A percentile compares a stretch with the other conserved stretches of the same genome.
Evolutionary conservation across 2,888 invertebrate genomes (phyloP).

Genomic region (Lymantria dispar): DNA sequence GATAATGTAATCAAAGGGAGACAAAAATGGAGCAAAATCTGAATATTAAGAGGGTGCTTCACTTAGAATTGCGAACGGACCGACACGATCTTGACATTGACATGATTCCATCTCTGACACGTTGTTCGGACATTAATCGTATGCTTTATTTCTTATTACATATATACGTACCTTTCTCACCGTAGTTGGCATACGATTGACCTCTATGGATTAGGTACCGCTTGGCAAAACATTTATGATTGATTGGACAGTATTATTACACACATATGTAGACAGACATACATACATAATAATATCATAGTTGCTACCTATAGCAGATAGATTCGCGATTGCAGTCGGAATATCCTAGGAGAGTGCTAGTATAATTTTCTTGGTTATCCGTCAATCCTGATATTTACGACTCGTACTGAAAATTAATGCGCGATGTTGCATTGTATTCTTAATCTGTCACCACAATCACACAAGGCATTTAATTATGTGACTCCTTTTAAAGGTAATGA

Average conservation of each 20-base stretch:
- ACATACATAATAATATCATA: not conserved
- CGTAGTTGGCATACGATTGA: slow-evolving; percentile 38
- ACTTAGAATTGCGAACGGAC: slow-evolving; percentile 9
- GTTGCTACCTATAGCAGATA: no score
- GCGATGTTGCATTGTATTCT: no score
- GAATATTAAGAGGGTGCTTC: slow-evolving; percentile 1
- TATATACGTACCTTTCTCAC: slow-evolving; percentile 29
- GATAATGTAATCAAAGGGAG: slow-evolving; percentile 1
- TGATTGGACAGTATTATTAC: not conserved
- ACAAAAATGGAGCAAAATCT: slow-evolving; percentile 3
- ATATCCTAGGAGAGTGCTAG: no score
- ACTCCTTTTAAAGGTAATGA: no score
- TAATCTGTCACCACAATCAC: no score
- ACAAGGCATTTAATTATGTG: no score
- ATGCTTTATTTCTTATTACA: slow-evolving; percentile 30
- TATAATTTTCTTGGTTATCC: no score
- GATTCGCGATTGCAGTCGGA: no score
- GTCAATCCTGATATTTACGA: no score
- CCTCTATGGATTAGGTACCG: slow-evolving; percentile 23
- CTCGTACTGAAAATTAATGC: no score
- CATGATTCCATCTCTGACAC: slow-evolving; percentile 40
- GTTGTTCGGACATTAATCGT: slow-evolving; percentile 30
- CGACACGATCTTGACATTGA: slow-evolving; percentile 52
- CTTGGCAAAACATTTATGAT: slow-evolving; percentile 4
- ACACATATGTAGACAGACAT: no score